phyloP scores from a whole-genome alignment of 1,140 invertebrate species.

The Cyclargus thomasi region DNA sequence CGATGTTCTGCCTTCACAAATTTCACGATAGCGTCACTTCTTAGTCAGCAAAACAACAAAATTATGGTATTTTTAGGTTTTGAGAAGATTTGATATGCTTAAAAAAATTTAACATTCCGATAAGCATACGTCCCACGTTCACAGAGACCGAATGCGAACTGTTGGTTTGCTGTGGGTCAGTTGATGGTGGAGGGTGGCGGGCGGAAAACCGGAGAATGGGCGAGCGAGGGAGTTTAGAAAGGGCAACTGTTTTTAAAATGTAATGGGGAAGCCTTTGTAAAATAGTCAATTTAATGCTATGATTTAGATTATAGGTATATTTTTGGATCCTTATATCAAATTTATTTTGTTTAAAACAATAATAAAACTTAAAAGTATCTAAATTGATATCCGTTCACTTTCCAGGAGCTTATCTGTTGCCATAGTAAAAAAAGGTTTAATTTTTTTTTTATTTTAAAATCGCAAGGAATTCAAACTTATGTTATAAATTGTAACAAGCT shows the following conservation, averaged over 20 bases:
- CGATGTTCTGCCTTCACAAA: slow-evolving; percentile 50
- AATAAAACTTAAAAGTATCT: background rate
- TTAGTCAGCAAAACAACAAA: slow-evolving; percentile 45
- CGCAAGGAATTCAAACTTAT: too few species aligned
- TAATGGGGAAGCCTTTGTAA: background rate
- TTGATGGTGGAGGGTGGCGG: slow-evolving; percentile 59
- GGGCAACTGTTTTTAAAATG: slow-evolving; percentile 38
- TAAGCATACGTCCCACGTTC: slow-evolving; percentile 56
- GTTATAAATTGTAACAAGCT: too few species aligned
- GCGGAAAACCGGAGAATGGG: slow-evolving; percentile 65
- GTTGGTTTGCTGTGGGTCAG: slow-evolving; percentile 65
- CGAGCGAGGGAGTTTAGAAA: slow-evolving; percentile 50
- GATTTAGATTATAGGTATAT: background rate
- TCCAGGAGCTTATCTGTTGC: background rate
- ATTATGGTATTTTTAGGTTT: slow-evolving; percentile 70
- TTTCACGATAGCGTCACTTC: slow-evolving; percentile 62
- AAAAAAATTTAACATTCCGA: slow-evolving; percentile 72
- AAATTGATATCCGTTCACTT: background rate
- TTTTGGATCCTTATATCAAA: background rate
- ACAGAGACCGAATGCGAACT: slow-evolving; percentile 70
- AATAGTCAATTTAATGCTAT: background rate
- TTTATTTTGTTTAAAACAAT: background rate
- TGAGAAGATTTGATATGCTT: slow-evolving; percentile 68
- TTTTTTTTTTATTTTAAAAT: background rate
- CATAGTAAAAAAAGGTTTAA: background rate